Conservation (phyloP, 2,113 vertebrate genomes). For the Narcine bancroftii region DNA sequence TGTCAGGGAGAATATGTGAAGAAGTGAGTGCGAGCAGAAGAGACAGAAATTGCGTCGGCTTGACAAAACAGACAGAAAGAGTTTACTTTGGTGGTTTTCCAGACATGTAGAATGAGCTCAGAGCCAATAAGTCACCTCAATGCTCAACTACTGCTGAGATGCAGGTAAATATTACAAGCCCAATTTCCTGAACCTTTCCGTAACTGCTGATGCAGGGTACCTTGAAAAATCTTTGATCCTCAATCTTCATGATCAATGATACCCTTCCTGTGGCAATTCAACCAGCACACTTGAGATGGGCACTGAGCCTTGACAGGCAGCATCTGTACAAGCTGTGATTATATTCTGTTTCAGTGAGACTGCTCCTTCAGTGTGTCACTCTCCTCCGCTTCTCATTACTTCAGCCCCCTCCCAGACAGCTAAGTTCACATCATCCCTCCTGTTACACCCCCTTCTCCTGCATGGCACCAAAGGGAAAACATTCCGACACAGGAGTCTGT, state of each 20-base stretch:
- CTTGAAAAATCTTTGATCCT: not conserved
- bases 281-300: not conserved
- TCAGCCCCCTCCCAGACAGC: too few relatives aligned
- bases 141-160: not conserved
- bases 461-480: not conserved
- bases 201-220: not conserved
- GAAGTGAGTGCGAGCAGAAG: not conserved
- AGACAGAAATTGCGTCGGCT: not conserved
- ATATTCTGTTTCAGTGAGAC: not conserved
- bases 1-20: not conserved
- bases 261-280: not conserved
- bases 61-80: not conserved
- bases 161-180: not conserved
- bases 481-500: not conserved
- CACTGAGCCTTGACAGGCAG: too few relatives aligned
- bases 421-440: not conserved
- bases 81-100: not conserved
- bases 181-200: not conserved
- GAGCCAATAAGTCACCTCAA: not conserved
- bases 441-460: too few relatives aligned
- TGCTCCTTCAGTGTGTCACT: not conserved
- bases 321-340: not conserved
- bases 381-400: not conserved
- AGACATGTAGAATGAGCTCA: not conserved
- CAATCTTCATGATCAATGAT: not conserved